Evolutionary conservation across 37 sponge, comb jelly and placozoan species (phyloP).

Genomic region (Hormiphora californensis): DNA sequence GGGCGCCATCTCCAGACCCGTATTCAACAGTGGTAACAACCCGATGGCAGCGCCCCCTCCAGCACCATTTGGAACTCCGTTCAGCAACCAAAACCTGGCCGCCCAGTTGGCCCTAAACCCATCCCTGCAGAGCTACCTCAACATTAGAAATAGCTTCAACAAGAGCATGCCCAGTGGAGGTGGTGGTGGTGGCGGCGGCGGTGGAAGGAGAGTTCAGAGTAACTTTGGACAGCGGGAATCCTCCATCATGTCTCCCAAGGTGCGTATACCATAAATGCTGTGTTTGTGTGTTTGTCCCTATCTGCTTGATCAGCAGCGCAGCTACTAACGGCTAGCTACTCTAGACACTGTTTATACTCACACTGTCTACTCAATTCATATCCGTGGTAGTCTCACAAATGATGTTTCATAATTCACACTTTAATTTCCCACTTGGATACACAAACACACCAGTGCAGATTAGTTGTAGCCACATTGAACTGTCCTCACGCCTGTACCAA

Average conservation of each 20-base stretch:
- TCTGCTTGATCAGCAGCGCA: too few relatives aligned
- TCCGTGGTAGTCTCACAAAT: too few relatives aligned
- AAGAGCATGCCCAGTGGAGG: conserved; percentile 41
- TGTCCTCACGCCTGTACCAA: too few relatives aligned
- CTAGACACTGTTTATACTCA: too few relatives aligned
- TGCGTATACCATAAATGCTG: too few relatives aligned
- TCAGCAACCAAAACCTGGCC: conserved; percentile 13
- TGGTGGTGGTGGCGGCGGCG: neutral
- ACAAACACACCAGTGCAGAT: too few relatives aligned
- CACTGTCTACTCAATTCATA: too few relatives aligned
- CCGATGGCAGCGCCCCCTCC: conserved; percentile 53
- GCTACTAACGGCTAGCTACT: too few relatives aligned
- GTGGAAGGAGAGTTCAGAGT: neutral
- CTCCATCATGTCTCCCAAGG: conserved; percentile 41
- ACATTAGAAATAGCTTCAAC: conserved; percentile 2
- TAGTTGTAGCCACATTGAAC: too few relatives aligned
- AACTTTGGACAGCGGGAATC: neutral
- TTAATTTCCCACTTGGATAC: too few relatives aligned
- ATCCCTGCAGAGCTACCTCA: conserved; percentile 29
- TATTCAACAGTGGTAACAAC: conserved; percentile 21
- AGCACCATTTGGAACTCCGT: conserved; percentile 22
- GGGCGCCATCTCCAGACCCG: conserved; percentile 14
- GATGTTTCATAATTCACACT: too few relatives aligned
- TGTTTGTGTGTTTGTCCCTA: too few relatives aligned
- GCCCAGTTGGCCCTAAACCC: conserved; percentile 16